Conservation (phyloP, 1,140 invertebrate species). For the Coenobita brevimanus region DNA sequence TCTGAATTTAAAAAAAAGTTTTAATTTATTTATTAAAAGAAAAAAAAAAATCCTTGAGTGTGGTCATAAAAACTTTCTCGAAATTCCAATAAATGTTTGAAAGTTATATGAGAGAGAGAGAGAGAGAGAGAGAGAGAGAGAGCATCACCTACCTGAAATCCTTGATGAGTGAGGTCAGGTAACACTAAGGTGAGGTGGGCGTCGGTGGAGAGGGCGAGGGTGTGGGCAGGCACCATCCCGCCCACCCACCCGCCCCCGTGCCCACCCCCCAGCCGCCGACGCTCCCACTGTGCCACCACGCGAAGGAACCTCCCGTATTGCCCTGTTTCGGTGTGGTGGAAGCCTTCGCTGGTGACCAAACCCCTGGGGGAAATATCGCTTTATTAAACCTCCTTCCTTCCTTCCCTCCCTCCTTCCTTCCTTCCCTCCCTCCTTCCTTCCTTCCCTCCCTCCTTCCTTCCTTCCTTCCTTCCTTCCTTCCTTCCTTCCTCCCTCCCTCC, state of each 20-base stretch:
- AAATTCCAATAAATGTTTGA: too few relatives aligned
- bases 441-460: not conserved
- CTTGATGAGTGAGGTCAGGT: not conserved
- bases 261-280: not conserved
- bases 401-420: not conserved
- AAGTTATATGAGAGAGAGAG: too few relatives aligned
- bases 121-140: too few relatives aligned
- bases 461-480: not conserved
- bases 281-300: constrained; percentile 7
- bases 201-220: not conserved
- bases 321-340: constrained; percentile 12
- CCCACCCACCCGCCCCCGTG: not conserved
- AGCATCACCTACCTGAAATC: too few relatives aligned
- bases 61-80: too few relatives aligned
- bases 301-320: constrained; percentile 4
- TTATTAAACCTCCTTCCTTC: too few relatives aligned
- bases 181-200: constrained; percentile 11
- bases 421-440: not conserved
- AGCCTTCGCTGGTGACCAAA: not conserved
- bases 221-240: not conserved
- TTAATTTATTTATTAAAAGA: too few relatives aligned
- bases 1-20: too few relatives aligned
- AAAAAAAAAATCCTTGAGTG: too few relatives aligned
- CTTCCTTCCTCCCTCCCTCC: not conserved
- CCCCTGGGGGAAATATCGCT: not conserved